A percentile compares a stretch with the other conserved stretches of the same genome.
These are phyloP conservation scores for Heliornis fulica DNA, from an alignment of 2,113 vertebrate genomes.

Conservation along the genomic window DNA sequence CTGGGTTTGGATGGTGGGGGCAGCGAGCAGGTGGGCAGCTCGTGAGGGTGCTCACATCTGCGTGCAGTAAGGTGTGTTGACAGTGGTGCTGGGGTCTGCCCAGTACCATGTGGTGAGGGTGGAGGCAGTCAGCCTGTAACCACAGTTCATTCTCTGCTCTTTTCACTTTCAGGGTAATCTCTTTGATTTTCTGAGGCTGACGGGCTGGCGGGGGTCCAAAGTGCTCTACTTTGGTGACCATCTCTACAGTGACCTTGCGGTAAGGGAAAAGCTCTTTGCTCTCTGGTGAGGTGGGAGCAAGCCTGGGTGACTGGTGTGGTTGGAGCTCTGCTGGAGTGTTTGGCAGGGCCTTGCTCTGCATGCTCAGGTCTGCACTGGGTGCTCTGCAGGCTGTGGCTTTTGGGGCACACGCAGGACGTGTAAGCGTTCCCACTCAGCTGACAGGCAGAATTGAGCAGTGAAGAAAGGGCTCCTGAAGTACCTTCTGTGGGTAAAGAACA, in stretches of 20 bases:
- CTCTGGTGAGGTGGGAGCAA: background rate
- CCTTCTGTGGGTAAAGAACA: background rate
- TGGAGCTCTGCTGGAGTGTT: background rate
- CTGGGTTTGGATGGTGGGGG: background rate
- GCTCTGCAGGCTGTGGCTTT: background rate
- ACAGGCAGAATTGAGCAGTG: background rate
- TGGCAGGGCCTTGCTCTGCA: background rate
- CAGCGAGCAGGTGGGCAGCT: background rate
- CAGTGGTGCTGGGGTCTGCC: background rate
- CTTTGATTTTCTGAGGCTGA: conserved; percentile 91
- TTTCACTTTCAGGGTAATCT: conserved; percentile 85
- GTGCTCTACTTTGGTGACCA: conserved; percentile 98
- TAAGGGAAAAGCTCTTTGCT: conserved; percentile 65
- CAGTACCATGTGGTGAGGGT: background rate
- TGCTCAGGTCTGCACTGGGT: background rate
- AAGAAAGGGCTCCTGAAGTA: background rate
- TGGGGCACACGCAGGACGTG: accelerated
- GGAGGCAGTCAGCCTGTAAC: background rate
- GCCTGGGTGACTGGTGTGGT: background rate
- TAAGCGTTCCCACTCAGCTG: background rate
- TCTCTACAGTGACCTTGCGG: conserved; percentile 94
- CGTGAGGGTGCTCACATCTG: background rate
- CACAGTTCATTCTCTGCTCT: background rate
- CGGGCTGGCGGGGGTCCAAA: conserved; percentile 90
- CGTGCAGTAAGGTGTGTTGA: accelerated